Percentiles rank a stretch among this genome's conserved stretches.
Conservation (phyloP, 2,797 vertebrate species). For the Chiroxiphia lanceolata region DNA sequence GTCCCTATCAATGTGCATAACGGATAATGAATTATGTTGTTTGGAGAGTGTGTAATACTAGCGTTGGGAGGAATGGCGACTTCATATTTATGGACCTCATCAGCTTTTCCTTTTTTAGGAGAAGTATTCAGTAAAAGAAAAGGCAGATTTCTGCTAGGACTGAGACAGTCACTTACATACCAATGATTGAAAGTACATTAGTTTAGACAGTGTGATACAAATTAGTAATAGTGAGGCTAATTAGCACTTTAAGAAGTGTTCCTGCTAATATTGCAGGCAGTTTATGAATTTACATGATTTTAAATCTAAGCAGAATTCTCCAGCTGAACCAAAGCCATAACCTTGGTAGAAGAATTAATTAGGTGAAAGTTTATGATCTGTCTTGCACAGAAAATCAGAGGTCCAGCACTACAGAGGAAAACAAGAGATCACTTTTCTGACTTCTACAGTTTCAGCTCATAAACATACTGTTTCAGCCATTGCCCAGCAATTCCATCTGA, state of each 20-base stretch:
- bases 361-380: neutral
- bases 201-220: neutral
- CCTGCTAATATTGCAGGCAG: neutral
- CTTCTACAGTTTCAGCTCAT: neutral
- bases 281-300: neutral
- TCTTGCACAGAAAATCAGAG: slow-evolving; percentile 4
- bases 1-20: neutral
- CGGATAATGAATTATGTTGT: neutral
- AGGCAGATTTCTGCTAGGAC: neutral
- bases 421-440: neutral
- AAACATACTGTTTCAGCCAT: neutral
- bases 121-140: neutral
- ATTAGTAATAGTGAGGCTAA: neutral
- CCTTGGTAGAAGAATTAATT: neutral
- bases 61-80: neutral
- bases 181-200: neutral
- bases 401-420: neutral
- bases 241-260: neutral
- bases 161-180: fast-evolving
- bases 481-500: neutral
- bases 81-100: neutral
- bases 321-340: neutral
- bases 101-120: neutral
- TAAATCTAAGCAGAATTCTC: neutral
- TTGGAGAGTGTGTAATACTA: neutral